phyloP scores from a whole-genome alignment of 64 coral and sea anemone species.

The Astreopora myriophthalma region DNA sequence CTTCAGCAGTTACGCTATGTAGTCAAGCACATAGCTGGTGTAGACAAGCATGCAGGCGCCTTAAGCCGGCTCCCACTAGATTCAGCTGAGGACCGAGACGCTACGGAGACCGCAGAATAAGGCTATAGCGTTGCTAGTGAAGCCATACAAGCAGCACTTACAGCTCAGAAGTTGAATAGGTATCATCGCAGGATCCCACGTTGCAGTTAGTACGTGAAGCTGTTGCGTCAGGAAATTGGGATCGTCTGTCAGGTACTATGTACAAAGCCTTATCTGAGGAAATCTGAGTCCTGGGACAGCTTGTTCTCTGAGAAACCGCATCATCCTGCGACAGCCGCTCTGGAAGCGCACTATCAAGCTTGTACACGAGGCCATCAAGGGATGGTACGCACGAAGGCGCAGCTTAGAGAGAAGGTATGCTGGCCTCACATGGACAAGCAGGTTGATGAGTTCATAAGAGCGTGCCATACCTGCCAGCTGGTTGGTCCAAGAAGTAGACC shows the following conservation, averaged over 20 bases:
- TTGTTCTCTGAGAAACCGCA: conserved; percentile 4
- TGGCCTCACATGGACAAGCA: conserved; percentile 55
- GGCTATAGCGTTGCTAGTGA: conserved; percentile 7
- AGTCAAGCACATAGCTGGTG: background rate
- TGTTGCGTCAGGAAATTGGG: conserved; percentile 26
- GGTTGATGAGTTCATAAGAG: background rate
- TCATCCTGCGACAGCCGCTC: conserved; percentile 1
- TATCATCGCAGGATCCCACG: background rate
- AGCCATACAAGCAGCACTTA: background rate
- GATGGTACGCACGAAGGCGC: conserved; percentile 34
- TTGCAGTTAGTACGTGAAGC: conserved; percentile 7
- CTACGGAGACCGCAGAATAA: background rate
- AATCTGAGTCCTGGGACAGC: too few species aligned
- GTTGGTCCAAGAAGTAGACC: conserved; percentile 3
- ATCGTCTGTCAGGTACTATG: background rate
- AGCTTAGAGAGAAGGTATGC: background rate
- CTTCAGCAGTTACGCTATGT: conserved; percentile 21
- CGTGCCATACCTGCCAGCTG: conserved; percentile 32
- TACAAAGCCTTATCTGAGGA: conserved; percentile 37
- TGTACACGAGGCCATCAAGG: conserved; percentile 53
- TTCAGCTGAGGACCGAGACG: background rate
- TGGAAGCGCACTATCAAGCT: conserved; percentile 21
- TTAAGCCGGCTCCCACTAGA: conserved; percentile 7
- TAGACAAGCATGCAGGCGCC: background rate
- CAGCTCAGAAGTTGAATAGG: background rate